Percentiles rank a stretch among this genome's conserved stretches.
Evolutionary conservation across 92 coral and sea anemone genomes (phyloP).

Genomic region (Parazoanthus darwini): DNA sequence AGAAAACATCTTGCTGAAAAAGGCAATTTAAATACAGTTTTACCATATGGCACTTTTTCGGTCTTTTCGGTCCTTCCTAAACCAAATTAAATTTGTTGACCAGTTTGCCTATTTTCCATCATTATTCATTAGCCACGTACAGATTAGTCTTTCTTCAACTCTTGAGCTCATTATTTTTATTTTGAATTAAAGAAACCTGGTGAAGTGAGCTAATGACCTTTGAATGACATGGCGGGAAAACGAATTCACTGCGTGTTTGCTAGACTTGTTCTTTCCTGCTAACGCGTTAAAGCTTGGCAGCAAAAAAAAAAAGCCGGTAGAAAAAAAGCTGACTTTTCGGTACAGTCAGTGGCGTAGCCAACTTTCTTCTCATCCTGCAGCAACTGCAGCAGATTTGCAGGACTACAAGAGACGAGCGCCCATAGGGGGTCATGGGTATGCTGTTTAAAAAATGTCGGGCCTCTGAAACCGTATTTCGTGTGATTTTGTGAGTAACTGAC

Average conservation of each 20-base stretch:
- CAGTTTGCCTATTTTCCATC: background rate
- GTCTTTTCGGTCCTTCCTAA: background rate
- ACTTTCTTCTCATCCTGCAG: too few species aligned
- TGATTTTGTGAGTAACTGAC: too few species aligned
- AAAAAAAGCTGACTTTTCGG: too few species aligned
- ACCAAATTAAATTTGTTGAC: background rate
- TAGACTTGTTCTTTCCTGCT: too few species aligned
- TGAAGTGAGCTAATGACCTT: background rate
- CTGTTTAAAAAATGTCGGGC: too few species aligned
- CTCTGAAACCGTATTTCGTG: too few species aligned
- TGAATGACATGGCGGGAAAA: background rate
- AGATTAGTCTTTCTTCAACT: background rate
- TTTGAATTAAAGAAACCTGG: background rate
- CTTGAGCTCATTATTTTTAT: background rate
- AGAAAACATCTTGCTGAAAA: background rate
- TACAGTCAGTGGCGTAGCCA: too few species aligned
- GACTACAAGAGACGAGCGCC: too few species aligned
- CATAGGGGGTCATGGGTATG: too few species aligned
- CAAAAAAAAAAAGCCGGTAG: too few species aligned
- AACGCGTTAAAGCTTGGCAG: too few species aligned
- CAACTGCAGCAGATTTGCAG: too few species aligned
- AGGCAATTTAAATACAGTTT: background rate
- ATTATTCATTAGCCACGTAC: background rate
- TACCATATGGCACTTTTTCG: background rate
- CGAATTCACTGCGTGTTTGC: background rate